Conservation (phyloP, 2,113 vertebrate genomes). For the Prinia subflava region DNA sequence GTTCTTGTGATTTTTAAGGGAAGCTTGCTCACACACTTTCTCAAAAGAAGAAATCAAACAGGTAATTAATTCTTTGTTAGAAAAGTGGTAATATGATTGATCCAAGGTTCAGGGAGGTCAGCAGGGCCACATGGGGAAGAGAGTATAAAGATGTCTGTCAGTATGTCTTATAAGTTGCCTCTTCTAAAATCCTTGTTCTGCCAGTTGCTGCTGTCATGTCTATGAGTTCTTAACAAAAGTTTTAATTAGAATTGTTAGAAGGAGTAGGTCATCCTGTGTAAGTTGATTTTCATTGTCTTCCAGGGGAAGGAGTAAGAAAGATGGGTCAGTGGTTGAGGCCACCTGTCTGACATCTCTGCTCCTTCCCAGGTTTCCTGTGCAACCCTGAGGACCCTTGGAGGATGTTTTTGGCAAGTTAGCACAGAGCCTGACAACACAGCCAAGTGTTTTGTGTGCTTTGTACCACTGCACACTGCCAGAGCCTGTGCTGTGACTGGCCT, state of each 20-base stretch:
- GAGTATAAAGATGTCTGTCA: neutral
- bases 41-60: neutral
- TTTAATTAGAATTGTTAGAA: neutral
- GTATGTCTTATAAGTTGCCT: neutral
- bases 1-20: neutral
- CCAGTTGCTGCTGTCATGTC: neutral
- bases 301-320: neutral
- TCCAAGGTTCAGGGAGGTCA: neutral
- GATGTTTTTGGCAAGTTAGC: neutral
- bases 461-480: neutral
- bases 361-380: neutral
- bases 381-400: neutral
- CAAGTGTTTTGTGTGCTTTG: neutral
- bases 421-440: neutral
- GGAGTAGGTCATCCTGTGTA: neutral
- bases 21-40: neutral
- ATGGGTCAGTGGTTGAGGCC: neutral
- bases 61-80: neutral
- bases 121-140: neutral
- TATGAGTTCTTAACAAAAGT: neutral
- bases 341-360: neutral
- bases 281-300: neutral
- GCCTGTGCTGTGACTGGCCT: neutral
- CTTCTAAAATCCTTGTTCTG: neutral
- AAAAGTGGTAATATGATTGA: accelerated